Conservation (phyloP, 2,888 invertebrate species). For the Girardia tigrina region DNA sequence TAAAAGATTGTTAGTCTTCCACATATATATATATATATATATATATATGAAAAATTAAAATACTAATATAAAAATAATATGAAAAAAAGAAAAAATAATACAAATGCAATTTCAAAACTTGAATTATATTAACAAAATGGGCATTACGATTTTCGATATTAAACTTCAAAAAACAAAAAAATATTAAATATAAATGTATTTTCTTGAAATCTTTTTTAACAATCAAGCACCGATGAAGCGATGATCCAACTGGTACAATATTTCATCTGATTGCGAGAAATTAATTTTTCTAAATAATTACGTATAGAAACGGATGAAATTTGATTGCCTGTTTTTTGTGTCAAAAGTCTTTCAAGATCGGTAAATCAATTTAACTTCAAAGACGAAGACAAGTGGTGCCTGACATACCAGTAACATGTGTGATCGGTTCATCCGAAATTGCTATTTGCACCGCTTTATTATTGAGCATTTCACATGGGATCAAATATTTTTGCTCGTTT, state of each 20-base stretch:
- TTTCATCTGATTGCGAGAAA: constrained; percentile 7
- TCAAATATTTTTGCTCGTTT: background rate
- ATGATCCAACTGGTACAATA: constrained; percentile 18
- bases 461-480: background rate
- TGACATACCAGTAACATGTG: background rate
- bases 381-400: constrained; percentile 6
- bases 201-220: no score
- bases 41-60: no score
- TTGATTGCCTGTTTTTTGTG: background rate
- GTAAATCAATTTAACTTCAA: constrained; percentile 1
- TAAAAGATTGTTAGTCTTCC: no score
- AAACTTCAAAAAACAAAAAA: no score
- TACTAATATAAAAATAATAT: no score
- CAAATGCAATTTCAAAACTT: no score
- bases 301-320: background rate
- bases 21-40: no score
- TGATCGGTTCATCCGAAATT: background rate
- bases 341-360: background rate
- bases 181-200: no score
- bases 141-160: no score
- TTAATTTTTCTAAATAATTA: background rate
- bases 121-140: no score
- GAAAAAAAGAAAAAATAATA: no score
- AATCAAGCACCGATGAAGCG: no score
- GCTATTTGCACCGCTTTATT: background rate